A percentile compares a stretch with the other conserved stretches of the same genome.
These are phyloP conservation scores for Lepidocyrtinus sp. DNA, from an alignment of 2,888 invertebrate species.

Conservation along the genomic window DNA sequence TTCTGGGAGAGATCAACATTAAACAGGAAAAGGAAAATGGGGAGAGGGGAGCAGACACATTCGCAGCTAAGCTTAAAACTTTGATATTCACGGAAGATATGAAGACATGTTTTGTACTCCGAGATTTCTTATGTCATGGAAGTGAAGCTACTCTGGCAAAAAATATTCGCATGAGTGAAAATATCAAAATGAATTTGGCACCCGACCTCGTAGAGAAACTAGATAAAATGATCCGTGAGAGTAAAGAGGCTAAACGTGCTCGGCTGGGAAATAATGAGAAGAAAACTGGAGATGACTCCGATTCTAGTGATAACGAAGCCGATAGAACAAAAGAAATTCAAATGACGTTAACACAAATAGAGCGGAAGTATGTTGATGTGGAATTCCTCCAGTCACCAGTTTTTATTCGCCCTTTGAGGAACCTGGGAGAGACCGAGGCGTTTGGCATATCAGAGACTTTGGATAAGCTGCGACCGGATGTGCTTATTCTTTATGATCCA, in stretches of 20 bases:
- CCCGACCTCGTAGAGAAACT: conserved; percentile 56
- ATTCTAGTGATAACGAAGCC: conserved; percentile 46
- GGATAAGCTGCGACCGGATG: conserved; percentile 65
- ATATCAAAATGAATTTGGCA: conserved; percentile 66
- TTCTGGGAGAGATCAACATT: conserved; percentile 86
- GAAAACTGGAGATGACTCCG: conserved; percentile 13
- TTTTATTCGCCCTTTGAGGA: conserved; percentile 35
- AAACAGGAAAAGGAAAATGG: conserved; percentile 52
- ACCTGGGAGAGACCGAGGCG: conserved; percentile 59
- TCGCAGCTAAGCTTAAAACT: conserved; percentile 76
- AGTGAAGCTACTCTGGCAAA: conserved; percentile 64
- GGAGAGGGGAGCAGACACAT: conserved; percentile 30
- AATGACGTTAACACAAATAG: conserved; percentile 71
- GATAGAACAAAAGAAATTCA: conserved; percentile 62
- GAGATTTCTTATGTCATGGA: conserved; percentile 66
- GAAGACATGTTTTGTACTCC: conserved; percentile 78
- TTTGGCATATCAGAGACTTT: conserved; percentile 64
- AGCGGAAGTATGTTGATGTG: conserved; percentile 69
- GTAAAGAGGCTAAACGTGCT: conserved; percentile 32
- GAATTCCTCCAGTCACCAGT: conserved; percentile 61
- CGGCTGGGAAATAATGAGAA: conserved; percentile 33
- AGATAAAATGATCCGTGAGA: conserved; percentile 34
- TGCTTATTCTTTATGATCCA: conserved; percentile 68
- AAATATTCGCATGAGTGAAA: conserved; percentile 62
- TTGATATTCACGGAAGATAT: conserved; percentile 89